Evolutionary conservation across 2,797 vertebrate species (phyloP).

Genomic region (Lophotriccus pileatus): DNA sequence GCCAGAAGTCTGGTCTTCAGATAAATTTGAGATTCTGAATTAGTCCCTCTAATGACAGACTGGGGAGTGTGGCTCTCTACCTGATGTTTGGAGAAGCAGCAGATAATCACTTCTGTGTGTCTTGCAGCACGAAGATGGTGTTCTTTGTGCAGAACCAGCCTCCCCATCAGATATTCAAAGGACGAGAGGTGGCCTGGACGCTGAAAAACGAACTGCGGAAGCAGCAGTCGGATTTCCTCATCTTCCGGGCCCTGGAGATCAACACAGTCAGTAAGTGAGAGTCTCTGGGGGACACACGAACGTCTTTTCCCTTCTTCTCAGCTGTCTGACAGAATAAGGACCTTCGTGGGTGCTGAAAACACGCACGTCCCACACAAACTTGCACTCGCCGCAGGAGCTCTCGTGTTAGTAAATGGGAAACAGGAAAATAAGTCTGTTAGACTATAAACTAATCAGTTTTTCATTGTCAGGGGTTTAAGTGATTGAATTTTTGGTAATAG

Average conservation of each 20-base stretch:
- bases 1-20: not conserved
- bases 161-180: conserved; percentile 88
- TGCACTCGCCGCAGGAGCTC: not conserved
- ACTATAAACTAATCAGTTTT: not conserved
- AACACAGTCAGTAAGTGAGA: conserved; percentile 92
- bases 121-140: conserved; percentile 90
- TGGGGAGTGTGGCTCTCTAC: not conserved
- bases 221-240: conserved; percentile 94
- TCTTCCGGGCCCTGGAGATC: conserved; percentile 87
- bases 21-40: not conserved
- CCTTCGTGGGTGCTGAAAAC: not conserved
- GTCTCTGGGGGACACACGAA: not conserved
- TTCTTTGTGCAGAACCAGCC: conserved; percentile 93
- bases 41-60: not conserved
- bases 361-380: not conserved
- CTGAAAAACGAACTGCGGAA: conserved; percentile 90
- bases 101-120: not conserved
- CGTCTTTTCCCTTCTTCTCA: not conserved
- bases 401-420: not conserved
- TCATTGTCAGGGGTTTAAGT: too few relatives aligned
- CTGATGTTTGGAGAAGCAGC: not conserved
- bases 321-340: not conserved
- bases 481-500: too few relatives aligned
- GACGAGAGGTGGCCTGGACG: conserved; percentile 84
- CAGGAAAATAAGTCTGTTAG: not conserved